phyloP scores from a whole-genome alignment of 2,888 invertebrate genomes.

The Myopa tessellatipennis region DNA sequence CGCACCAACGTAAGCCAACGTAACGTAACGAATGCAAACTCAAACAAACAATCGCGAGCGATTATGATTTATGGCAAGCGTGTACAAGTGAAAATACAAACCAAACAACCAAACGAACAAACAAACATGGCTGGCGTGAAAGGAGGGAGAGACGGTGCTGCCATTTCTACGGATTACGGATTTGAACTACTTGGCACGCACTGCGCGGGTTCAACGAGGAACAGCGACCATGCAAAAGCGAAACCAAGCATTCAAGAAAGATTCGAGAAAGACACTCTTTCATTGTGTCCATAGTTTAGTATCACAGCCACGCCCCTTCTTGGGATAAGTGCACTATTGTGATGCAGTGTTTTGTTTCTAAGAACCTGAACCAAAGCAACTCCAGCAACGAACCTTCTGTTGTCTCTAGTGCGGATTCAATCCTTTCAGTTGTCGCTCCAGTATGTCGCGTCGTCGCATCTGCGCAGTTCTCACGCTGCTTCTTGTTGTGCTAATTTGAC shows the following conservation, averaged over 20 bases:
- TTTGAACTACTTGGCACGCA: constrained; percentile 11
- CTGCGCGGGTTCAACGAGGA: not conserved
- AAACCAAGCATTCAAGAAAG: not conserved
- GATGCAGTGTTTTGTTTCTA: not conserved
- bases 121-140: not conserved
- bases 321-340: not conserved
- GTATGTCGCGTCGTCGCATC: too few relatives aligned
- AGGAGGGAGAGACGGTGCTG: not conserved
- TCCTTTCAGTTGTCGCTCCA: too few relatives aligned
- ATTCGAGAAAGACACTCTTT: not conserved
- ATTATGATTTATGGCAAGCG: constrained; percentile 48
- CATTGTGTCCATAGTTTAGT: not conserved
- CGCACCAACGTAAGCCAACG: constrained; percentile 5
- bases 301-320: not conserved
- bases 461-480: too few relatives aligned
- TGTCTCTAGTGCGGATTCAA: too few relatives aligned
- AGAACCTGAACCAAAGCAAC: not conserved
- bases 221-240: not conserved
- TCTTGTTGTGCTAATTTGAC: too few relatives aligned
- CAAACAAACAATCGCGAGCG: constrained; percentile 39
- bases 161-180: constrained; percentile 1
- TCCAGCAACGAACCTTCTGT: not conserved
- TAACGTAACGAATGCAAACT: constrained; percentile 24
- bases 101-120: constrained; percentile 31
- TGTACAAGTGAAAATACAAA: constrained; percentile 12